Evolutionary conservation across 2,113 vertebrate species (phyloP).

Genomic region (Callospermophilus lateralis): DNA sequence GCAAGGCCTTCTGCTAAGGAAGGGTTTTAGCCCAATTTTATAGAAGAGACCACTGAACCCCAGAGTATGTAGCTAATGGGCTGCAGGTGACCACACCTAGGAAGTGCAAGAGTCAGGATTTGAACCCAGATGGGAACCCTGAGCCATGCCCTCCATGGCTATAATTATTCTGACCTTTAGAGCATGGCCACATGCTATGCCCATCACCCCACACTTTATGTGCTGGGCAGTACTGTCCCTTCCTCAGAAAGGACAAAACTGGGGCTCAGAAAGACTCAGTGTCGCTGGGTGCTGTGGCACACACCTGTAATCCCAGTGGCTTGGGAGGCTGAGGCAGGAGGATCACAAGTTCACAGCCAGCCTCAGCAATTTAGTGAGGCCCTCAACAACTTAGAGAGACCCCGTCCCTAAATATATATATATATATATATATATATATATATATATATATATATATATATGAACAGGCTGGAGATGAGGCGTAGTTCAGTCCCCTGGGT

Average conservation of each 20-base stretch:
- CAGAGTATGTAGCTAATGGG: too few species aligned
- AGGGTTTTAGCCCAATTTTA: neutral
- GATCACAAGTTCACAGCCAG: too few species aligned
- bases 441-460: rapidly evolving
- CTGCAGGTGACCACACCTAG: neutral
- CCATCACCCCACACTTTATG: rapidly evolving
- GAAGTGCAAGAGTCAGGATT: neutral
- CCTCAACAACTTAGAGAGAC: too few species aligned
- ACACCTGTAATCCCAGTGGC: too few species aligned
- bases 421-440: too few species aligned
- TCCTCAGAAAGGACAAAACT: neutral
- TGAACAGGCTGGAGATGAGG: too few species aligned
- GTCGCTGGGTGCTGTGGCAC: too few species aligned
- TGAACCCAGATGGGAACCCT: neutral
- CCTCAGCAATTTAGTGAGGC: too few species aligned
- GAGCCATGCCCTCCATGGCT: too few species aligned
- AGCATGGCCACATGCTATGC: neutral
- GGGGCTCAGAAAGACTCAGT: neutral
- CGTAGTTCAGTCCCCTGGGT: too few species aligned
- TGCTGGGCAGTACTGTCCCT: neutral
- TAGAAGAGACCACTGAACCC: neutral
- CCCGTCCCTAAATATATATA: too few species aligned
- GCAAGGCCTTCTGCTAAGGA: neutral
- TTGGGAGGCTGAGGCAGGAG: too few species aligned
- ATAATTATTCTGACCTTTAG: neutral